These are phyloP conservation scores for Botrylloides violaceus DNA, from an alignment of 23 tunicate genomes.

Conservation along the genomic window DNA sequence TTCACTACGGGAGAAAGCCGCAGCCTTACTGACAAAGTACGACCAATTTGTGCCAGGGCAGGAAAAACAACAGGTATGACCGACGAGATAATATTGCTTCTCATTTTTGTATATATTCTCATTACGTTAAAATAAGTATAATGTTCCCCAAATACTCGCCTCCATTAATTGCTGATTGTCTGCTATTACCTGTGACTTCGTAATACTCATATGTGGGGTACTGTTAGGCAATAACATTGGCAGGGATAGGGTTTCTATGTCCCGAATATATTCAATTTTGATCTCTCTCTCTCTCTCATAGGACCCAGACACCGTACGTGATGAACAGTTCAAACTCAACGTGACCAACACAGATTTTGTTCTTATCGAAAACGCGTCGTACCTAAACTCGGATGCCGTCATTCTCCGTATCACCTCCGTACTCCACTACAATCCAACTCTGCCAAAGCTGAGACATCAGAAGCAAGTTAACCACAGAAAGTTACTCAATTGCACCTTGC, in stretches of 20 bases:
- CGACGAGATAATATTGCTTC: too few relatives aligned
- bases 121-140: too few relatives aligned
- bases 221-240: too few relatives aligned
- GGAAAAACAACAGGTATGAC: constrained; percentile 17
- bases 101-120: too few relatives aligned
- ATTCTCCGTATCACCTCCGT: constrained; percentile 89
- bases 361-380: constrained; percentile 38
- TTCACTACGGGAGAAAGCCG: constrained; percentile 43
- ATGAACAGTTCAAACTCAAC: constrained; percentile 40
- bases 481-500: constrained; percentile 56
- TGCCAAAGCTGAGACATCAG: not conserved
- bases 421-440: constrained; percentile 43
- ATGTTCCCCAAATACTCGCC: too few relatives aligned
- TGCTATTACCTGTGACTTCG: too few relatives aligned
- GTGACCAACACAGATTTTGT: constrained; percentile 95
- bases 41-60: constrained; percentile 11
- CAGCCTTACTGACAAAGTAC: constrained; percentile 31
- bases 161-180: too few relatives aligned
- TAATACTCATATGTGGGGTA: too few relatives aligned
- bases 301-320: constrained; percentile 3
- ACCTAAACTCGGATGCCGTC: constrained; percentile 70
- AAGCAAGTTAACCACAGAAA: not conserved
- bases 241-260: too few relatives aligned
- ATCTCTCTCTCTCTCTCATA: not conserved
- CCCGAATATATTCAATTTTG: not conserved